phyloP scores from a whole-genome alignment of 2,113 vertebrate genomes.

The Podocnemis expansa region DNA sequence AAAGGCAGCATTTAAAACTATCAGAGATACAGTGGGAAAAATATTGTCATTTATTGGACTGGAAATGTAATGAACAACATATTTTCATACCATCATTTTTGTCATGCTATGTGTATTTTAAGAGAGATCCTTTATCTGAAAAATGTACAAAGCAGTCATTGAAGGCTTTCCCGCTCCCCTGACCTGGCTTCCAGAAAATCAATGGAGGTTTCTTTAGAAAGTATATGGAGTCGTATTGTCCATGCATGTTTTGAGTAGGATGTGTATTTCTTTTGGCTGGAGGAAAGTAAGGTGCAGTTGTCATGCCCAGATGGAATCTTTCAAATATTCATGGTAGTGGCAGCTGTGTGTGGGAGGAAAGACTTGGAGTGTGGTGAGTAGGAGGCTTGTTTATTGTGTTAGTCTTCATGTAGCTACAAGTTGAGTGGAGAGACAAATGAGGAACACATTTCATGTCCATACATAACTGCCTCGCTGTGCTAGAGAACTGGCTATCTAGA shows the following conservation, averaged over 20 bases:
- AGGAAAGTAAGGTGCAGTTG: conserved; percentile 80
- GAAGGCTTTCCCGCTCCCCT: conserved; percentile 46
- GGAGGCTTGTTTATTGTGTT: conserved; percentile 71
- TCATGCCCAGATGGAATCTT: conserved; percentile 82
- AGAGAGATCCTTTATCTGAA: conserved; percentile 5
- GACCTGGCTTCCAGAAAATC: conserved; percentile 56
- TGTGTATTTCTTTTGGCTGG: conserved; percentile 75
- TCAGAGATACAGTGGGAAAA: background rate
- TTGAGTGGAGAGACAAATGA: conserved; percentile 68
- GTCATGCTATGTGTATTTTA: background rate
- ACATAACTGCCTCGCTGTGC: conserved; percentile 37
- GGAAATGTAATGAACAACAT: background rate
- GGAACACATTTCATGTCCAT: conserved; percentile 27
- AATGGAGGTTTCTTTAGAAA: conserved; percentile 62
- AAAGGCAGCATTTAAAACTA: background rate
- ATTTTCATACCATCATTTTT: background rate
- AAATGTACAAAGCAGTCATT: conserved; percentile 18
- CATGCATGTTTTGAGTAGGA: conserved; percentile 75
- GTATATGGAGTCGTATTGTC: conserved; percentile 45
- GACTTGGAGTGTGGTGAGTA: conserved; percentile 76
- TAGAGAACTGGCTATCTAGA: background rate
- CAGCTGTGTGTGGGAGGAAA: conserved; percentile 85
- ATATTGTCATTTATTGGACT: background rate
- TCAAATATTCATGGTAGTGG: conserved; percentile 79
- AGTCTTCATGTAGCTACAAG: conserved; percentile 64